Evolutionary conservation across 1,140 invertebrate species (phyloP), one percentile per base, ranked within the genome.

Genomic region (Hylyphantes graminicola): DNA sequence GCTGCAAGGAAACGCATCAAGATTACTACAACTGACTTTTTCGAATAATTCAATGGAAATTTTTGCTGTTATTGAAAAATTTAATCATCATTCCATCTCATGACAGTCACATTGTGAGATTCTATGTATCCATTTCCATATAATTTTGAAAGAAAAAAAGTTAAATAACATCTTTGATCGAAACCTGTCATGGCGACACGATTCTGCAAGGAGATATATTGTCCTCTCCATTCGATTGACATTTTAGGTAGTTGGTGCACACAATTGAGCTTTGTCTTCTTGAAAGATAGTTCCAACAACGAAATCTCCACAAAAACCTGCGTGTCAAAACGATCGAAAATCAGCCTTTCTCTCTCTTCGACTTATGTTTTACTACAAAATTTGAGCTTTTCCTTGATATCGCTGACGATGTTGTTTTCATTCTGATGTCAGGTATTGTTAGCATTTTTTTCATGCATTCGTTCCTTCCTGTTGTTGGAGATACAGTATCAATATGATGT

Each of bases 211-310:
- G 57, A 57, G 35, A 74, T 35, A 74, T 57, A 74, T 74, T 74
- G 17, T 74, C 72, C 72, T 74, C 54, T 74, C n/a, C 35, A 21
- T 48, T 65, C 61, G 63, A 54, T 78, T 78, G 76, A 78, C 61
- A 53, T 78, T 74, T 67, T 50, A 78, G 76, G 63, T 64, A 64
- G 76, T 78, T 10, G 76, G 19, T 67, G 17, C 50, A 35, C 35
- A 78, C 61, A 78, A 78, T 78, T 15, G 76, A 67, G 61, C 55
- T 76, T 78, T 78, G 76, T 78, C 76, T 78, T 17, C 17, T 17
- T 19, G 12, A n/a, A 19, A 63, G 74, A 50, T 76, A 50, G 74
- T 64, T 78, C 61, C 51, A 53, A 51, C 35, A 35, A 5, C 63
- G 48, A 13, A 54, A 54, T 35, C 35, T 35, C 67, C 19, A 78